Evolutionary conservation across 2,113 vertebrate species (phyloP), one percentile per base, ranked within the genome.

Genomic region (Alces alces): DNA sequence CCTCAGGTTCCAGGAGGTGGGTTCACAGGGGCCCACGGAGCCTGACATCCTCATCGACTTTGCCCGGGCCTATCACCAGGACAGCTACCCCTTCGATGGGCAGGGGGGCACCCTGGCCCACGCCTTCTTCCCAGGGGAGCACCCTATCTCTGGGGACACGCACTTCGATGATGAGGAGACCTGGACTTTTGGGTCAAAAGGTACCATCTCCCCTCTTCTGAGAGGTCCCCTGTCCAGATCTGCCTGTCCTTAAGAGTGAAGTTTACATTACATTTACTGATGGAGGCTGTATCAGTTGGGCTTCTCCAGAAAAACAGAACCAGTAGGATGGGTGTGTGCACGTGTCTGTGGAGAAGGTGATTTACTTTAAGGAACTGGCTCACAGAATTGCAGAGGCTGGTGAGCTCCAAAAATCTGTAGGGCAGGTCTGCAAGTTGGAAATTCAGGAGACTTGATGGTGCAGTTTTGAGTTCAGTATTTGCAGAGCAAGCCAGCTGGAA

Each of bases 61-160:
- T 54, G 43, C 94, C 21, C 66, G 89, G 17, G 97, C 98, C 30
- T 98, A 99, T 93, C 99, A 99, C 54, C 94, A 99, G 0, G 99
- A 99, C 39, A 99, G 99, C 3, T 99, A 99, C 97, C 99, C 99
- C 33, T 99, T 99, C 16, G 99, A 99, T 1, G 99, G 99, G 6
- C 98, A 85, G 2, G 99, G 99, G 23, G 99, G 99, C 85, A 99
- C 99, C 6, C 98, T 99, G 27, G 99, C 99, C 86, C 99, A 99
- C 5, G 99, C 99, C 76, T 99, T 99, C 98, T 99, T 99, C 95
- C 99, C 99, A 0, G 99, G 99, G 3, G 97, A 97, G 39, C 98
- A 98, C 30, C 97, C 98, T 10, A 97, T 99, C 43, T 98, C 99
- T 1, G 99, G 99, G 21, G 99, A 99, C 93, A 99, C 99, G 0